These are phyloP conservation scores for Cochlearius cochlearius DNA, from an alignment of 2,113 vertebrate genomes.

Conservation along the genomic window DNA sequence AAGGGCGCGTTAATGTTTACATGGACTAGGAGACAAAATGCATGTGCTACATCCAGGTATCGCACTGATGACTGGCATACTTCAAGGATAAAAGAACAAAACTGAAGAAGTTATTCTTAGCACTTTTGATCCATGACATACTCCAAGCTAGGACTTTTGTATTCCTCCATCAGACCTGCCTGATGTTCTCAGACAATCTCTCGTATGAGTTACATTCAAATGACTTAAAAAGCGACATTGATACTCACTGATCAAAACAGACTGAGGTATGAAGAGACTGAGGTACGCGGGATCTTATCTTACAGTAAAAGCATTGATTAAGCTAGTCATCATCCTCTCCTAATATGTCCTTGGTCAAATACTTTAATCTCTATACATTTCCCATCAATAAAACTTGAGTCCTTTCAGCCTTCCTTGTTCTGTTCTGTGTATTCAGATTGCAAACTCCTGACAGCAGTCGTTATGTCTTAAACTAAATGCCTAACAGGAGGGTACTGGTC, in stretches of 20 bases:
- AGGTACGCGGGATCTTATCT: neutral
- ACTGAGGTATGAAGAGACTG: neutral
- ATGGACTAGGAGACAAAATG: neutral
- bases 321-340: neutral
- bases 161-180: neutral
- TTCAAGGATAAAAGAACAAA: neutral
- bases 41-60: neutral
- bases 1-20: neutral
- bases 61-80: neutral
- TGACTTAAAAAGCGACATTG: neutral
- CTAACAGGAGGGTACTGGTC: neutral
- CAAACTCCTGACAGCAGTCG: neutral
- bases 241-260: neutral
- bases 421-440: neutral
- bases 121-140: neutral
- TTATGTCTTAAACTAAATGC: neutral
- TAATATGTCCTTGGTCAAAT: neutral
- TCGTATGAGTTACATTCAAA: neutral
- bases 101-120: neutral
- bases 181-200: neutral
- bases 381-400: neutral
- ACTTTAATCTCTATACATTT: neutral
- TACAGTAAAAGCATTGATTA: neutral
- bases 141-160: neutral
- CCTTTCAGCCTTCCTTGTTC: neutral